Conservation (phyloP, 2,113 vertebrate genomes). For the Boulengeromyrus knoepffleri region DNA sequence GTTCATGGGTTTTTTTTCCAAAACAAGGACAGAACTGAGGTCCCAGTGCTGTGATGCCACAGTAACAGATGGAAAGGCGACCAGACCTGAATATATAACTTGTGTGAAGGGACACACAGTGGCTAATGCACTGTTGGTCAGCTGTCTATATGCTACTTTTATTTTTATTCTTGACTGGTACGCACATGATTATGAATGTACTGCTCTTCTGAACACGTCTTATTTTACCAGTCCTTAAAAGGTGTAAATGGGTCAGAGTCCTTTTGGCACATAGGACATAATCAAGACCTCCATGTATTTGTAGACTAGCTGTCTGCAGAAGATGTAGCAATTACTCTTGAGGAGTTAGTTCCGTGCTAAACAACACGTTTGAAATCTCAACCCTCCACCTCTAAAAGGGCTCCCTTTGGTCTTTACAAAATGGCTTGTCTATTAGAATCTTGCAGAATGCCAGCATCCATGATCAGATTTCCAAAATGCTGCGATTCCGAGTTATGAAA, state of each 20-base stretch:
- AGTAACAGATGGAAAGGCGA: neutral
- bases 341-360: constrained; percentile 26
- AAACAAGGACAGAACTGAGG: neutral
- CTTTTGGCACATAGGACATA: constrained; percentile 41
- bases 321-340: constrained; percentile 50
- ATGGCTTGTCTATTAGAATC: neutral
- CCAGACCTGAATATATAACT: neutral
- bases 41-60: neutral
- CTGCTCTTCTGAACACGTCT: neutral
- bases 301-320: constrained; percentile 25
- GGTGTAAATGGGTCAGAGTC: neutral
- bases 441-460: neutral
- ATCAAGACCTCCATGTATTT: constrained; percentile 58
- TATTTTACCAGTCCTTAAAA: neutral
- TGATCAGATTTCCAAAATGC: neutral
- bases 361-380: neutral
- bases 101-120: neutral
- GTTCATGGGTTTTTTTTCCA: neutral
- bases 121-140: neutral
- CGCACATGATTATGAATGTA: no score
- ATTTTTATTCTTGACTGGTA: neutral
- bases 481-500: neutral
- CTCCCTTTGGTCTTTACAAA: neutral
- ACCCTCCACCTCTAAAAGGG: neutral
- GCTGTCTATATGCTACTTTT: no score